phyloP scores from a whole-genome alignment of 1,140 invertebrate genomes.

The Drosophila pectinifera region DNA sequence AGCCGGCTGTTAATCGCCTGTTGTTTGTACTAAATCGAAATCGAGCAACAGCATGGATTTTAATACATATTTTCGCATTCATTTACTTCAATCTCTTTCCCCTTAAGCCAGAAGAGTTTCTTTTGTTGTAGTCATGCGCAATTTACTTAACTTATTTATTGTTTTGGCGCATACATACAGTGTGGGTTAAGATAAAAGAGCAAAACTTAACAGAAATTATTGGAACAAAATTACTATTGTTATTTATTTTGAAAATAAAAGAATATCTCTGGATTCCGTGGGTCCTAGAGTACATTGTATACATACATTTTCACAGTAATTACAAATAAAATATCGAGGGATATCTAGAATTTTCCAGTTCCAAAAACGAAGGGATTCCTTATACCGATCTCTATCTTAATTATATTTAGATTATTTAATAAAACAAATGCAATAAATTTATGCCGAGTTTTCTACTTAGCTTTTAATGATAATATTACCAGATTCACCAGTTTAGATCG shows the following conservation, averaged over 20 bases:
- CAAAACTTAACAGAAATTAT: neutral
- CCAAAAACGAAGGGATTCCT: too few relatives aligned
- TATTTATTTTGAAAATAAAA: neutral
- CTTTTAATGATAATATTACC: too few relatives aligned
- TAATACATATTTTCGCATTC: slow-evolving; percentile 16
- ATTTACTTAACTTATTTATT: slow-evolving; percentile 55
- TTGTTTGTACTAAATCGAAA: slow-evolving; percentile 1
- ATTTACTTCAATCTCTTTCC: slow-evolving; percentile 1
- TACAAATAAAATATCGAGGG: neutral
- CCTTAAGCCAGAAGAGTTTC: slow-evolving; percentile 4
- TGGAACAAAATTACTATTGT: neutral
- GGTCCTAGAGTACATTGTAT: neutral
- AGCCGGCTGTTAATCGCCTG: slow-evolving; percentile 20
- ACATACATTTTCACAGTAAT: neutral
- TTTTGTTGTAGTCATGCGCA: slow-evolving; percentile 33
- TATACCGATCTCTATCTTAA: too few relatives aligned
- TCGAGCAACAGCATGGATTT: neutral
- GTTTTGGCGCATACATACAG: slow-evolving; percentile 30
- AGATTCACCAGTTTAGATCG: too few relatives aligned
- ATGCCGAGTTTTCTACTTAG: too few relatives aligned
- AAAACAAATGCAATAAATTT: too few relatives aligned
- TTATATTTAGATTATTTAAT: too few relatives aligned
- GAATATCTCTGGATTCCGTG: too few relatives aligned
- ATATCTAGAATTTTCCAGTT: neutral
- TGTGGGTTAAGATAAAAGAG: slow-evolving; percentile 4